A percentile compares a stretch with the other conserved stretches of the same genome.
phyloP scores from a whole-genome alignment of 2,888 invertebrate species.

The Volucella inflata region DNA sequence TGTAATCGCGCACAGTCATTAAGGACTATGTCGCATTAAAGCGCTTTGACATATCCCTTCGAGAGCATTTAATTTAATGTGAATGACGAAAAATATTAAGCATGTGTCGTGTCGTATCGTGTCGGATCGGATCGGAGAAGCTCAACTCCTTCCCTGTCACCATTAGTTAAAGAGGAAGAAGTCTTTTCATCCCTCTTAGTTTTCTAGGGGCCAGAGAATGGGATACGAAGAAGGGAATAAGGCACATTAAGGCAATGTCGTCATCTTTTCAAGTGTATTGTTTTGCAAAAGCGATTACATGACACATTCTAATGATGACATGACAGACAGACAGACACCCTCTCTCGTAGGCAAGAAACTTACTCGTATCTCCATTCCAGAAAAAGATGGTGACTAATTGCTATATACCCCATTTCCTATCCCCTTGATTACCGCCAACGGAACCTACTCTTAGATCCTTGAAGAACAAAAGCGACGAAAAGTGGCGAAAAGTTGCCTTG shows the following conservation, averaged over 20 bases:
- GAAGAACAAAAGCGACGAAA: background rate
- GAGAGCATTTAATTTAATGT: constrained; percentile 70
- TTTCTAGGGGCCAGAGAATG: too few relatives aligned
- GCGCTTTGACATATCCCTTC: constrained; percentile 64
- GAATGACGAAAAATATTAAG: constrained; percentile 64
- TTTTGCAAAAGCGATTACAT: constrained; percentile 73
- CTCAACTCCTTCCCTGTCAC: constrained; percentile 58
- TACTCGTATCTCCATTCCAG: constrained; percentile 50
- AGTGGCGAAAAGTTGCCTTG: constrained; percentile 37
- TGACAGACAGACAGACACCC: constrained; percentile 72
- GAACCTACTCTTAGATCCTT: constrained; percentile 10
- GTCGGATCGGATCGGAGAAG: constrained; percentile 22
- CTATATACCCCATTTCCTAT: constrained; percentile 46
- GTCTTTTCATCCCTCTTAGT: constrained; percentile 1
- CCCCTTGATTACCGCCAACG: constrained; percentile 6
- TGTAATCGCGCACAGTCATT: constrained; percentile 64
- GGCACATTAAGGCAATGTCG: constrained; percentile 34
- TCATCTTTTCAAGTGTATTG: constrained; percentile 70
- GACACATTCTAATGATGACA: constrained; percentile 74
- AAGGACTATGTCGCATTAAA: constrained; percentile 51
- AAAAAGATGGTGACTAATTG: constrained; percentile 68
- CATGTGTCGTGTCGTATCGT: too few relatives aligned
- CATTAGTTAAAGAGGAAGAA: constrained; percentile 44
- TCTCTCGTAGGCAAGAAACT: constrained; percentile 68
- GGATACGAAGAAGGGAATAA: background rate